Evolutionary conservation across 1,140 invertebrate species (phyloP).

Genomic region (Globodera rostochiensis): DNA sequence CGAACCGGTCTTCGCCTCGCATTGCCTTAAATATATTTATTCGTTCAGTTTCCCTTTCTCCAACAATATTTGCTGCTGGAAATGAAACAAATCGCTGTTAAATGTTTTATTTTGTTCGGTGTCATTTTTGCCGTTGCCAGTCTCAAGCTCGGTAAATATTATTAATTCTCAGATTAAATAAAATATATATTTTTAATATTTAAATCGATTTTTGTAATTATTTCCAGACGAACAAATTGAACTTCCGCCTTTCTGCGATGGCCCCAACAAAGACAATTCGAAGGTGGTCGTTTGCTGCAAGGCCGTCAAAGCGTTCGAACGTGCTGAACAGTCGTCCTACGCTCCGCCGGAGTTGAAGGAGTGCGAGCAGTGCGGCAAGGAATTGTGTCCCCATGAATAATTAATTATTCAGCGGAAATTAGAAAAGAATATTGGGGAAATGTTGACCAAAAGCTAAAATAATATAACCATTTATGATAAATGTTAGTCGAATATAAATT

Average conservation of each 20-base stretch:
- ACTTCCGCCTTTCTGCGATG: background rate
- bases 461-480: too few species aligned
- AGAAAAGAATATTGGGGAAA: too few species aligned
- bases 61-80: background rate
- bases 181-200: background rate
- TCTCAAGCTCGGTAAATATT: background rate
- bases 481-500: too few species aligned
- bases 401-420: too few species aligned
- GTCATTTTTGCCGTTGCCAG: background rate
- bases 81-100: background rate
- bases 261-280: background rate
- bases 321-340: background rate
- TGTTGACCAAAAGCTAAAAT: too few species aligned
- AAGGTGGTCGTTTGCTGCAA: background rate
- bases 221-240: background rate
- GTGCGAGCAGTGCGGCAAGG: background rate
- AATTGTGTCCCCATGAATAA: background rate
- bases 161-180: background rate
- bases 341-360: background rate
- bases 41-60: background rate
- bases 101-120: background rate
- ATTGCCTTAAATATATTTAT: background rate
- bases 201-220: background rate
- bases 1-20: too few species aligned
- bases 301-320: background rate